Conservation (phyloP, 2,797 vertebrate species). For the Pterois miles region DNA sequence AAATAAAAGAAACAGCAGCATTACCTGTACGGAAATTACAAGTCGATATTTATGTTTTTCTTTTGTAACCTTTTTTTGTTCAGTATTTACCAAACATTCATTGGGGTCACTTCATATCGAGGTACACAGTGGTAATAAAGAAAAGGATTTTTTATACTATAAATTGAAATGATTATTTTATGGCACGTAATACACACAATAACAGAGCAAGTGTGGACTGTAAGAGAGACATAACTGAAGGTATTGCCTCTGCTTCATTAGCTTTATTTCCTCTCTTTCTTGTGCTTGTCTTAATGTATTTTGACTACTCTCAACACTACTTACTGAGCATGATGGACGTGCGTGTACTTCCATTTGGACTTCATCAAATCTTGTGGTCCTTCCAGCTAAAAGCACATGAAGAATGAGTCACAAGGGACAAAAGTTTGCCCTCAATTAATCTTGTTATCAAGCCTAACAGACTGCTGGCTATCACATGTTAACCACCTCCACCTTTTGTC, state of each 20-base stretch:
- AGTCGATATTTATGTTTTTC: conserved; percentile 25
- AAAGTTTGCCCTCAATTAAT: not conserved
- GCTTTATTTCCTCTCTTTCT: not conserved
- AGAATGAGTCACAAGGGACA: not conserved
- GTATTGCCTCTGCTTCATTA: not conserved
- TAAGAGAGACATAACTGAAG: not conserved
- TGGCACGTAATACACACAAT: not conserved
- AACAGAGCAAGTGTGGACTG: not conserved
- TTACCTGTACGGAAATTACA: not conserved
- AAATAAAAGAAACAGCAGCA: conserved; percentile 5
- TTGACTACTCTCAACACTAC: not conserved
- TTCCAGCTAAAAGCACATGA: not conserved
- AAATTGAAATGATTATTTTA: not conserved
- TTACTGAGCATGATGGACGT: not conserved
- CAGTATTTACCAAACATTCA: conserved; percentile 16
- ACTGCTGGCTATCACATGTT: not conserved
- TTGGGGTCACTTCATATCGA: not conserved
- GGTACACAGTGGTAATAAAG: not conserved
- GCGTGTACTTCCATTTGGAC: not conserved
- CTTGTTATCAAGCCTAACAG: not conserved
- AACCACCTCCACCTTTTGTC: not conserved
- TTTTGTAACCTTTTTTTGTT: not conserved
- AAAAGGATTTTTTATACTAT: not conserved
- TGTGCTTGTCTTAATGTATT: not conserved
- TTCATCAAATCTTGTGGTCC: not conserved